Evolutionary conservation across 1,140 invertebrate species (phyloP), one percentile per base, ranked within the genome.

Genomic region (Pseudoatta argentina): DNA sequence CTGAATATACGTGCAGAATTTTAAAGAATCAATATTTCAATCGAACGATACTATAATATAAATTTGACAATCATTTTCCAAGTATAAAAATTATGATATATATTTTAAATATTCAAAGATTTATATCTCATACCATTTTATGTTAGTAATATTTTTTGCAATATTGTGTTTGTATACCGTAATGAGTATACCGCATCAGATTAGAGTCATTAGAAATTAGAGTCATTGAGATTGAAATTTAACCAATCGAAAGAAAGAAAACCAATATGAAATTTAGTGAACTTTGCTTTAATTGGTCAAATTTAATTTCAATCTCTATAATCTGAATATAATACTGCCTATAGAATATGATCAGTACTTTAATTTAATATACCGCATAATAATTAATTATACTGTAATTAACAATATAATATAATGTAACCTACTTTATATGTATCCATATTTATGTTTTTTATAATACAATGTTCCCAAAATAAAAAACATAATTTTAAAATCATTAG

Each of bases 1-100:
- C 27, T 1, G n/a, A 66, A n/a, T 12, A n/a, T 51, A 66, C 18
- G 8, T 27, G 44, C 10, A 53, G 0, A 79, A 71, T 3, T 72
- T 59, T 48, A 24, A 21, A 61, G n/a, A 14, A 57, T 8, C 30
- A 30, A 72, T 27, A 59, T 21, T 72, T 73, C 39, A 44, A 44
- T 6, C 0, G 61, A 75, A 1, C 30, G 21, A 30, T 30, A 30
- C 59, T 12, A 21, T 27, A 48, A 27, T 63, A 61, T 61, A 71
- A 55, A 81, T 79, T 78, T 63, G 21, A 16, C 7, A n/a, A 61
- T 39, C 0, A 53, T 76, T 55, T 66, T 66, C 0, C 30, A 67
- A 44, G 7, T 76, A 76, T 24, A 10, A 61, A 39, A 59, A 34
- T 76, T 14, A 67, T 67, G 6, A 66, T 21, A 34, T 44, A 44